phyloP scores from a whole-genome alignment of 2,113 vertebrate genomes.

The Clupea harengus region DNA sequence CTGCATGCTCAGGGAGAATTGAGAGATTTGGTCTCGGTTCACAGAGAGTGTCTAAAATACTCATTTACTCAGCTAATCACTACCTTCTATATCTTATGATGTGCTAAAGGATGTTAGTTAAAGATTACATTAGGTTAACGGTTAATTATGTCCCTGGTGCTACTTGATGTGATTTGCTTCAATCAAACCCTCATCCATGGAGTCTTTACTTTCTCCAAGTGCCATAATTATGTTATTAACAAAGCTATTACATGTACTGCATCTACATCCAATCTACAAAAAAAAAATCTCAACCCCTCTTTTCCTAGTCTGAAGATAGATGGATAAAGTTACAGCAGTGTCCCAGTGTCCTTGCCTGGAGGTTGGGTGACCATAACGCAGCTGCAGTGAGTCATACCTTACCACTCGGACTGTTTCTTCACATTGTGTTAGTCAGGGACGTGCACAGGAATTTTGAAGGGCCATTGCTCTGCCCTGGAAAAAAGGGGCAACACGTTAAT shows the following conservation, averaged over 20 bases:
- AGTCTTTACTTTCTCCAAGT: too few relatives aligned
- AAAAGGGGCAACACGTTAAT: too few relatives aligned
- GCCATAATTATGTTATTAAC: too few relatives aligned
- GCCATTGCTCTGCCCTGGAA: too few relatives aligned
- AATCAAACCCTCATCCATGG: neutral
- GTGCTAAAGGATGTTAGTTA: neutral
- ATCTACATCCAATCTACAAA: neutral
- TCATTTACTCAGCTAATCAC: neutral
- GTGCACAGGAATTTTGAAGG: too few relatives aligned
- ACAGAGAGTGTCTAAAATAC: neutral
- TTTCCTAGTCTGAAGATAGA: neutral
- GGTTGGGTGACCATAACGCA: neutral
- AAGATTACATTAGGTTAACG: neutral
- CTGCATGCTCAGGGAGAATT: neutral
- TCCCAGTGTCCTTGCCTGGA: neutral
- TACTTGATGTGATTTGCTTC: neutral
- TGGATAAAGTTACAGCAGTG: neutral
- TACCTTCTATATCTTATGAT: neutral
- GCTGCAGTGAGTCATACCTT: neutral
- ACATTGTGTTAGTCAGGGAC: neutral
- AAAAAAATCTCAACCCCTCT: neutral
- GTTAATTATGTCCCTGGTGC: neutral
- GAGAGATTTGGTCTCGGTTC: neutral
- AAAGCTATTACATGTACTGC: neutral
- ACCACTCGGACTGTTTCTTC: neutral